These are phyloP conservation scores for Chironomus tepperi DNA, from an alignment of 1,140 invertebrate species.

Conservation along the genomic window DNA sequence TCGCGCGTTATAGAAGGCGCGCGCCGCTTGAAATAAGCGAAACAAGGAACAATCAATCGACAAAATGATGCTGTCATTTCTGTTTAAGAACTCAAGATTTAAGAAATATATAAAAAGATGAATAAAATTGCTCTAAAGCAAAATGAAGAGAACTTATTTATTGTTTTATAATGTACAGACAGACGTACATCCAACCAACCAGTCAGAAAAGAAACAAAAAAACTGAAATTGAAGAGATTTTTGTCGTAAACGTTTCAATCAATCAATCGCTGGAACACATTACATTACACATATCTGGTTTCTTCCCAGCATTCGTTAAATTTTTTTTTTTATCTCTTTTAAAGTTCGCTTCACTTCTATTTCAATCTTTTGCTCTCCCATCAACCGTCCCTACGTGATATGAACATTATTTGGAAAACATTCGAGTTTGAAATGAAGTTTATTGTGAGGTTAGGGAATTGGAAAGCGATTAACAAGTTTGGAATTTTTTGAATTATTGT, in stretches of 20 bases:
- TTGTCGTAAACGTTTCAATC: slow-evolving; percentile 23
- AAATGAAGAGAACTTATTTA: background rate
- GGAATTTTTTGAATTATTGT: no score
- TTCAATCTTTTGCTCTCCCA: no score
- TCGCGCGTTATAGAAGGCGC: background rate
- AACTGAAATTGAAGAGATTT: background rate
- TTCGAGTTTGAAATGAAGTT: background rate
- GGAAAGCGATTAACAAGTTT: no score
- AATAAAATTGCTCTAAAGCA: background rate
- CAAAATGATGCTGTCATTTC: slow-evolving; percentile 18
- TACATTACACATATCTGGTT: slow-evolving; percentile 1
- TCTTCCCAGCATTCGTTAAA: background rate
- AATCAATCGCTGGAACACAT: slow-evolving; percentile 17
- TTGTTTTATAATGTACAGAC: slow-evolving; percentile 15
- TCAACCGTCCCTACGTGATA: no score
- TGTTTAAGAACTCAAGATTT: background rate
- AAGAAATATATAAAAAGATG: background rate
- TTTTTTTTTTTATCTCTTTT: background rate
- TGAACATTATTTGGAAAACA: no score
- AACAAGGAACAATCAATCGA: slow-evolving; percentile 22
- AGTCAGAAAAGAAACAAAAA: no score
- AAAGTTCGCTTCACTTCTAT: no score
- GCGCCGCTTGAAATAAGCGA: background rate
- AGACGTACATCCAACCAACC: background rate
- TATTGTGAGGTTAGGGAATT: background rate